phyloP scores from a whole-genome alignment of 2,888 invertebrate genomes.

The Lepidocyrtinus sp. region DNA sequence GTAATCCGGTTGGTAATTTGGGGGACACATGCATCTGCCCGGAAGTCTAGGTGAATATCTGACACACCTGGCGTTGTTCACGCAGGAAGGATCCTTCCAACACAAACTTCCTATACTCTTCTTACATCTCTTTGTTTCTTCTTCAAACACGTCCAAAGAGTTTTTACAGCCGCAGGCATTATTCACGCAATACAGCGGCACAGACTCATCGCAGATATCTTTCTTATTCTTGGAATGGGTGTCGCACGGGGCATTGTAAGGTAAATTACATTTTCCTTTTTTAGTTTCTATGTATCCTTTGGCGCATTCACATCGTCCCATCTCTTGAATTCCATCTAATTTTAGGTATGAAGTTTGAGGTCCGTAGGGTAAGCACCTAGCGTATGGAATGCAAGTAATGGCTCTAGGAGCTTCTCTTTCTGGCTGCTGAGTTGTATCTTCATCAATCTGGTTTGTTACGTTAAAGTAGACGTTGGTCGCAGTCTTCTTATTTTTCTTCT shows the following conservation, averaged over 20 bases:
- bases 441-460: too few relatives aligned
- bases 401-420: neutral
- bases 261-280: constrained; percentile 43
- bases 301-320: constrained; percentile 55
- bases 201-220: constrained; percentile 57
- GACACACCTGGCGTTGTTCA: constrained; percentile 50
- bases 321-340: neutral
- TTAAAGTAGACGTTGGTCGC: neutral
- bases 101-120: constrained; percentile 55
- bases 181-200: constrained; percentile 60
- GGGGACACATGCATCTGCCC: constrained; percentile 60
- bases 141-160: constrained; percentile 56
- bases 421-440: neutral
- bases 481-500: neutral
- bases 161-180: constrained; percentile 55
- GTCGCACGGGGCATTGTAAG: constrained; percentile 54
- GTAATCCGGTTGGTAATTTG: constrained; percentile 44
- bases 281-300: constrained; percentile 55
- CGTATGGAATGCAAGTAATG: constrained; percentile 57
- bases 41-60: constrained; percentile 51
- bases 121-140: constrained; percentile 43
- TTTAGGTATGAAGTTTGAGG: neutral
- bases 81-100: constrained; percentile 55
- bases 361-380: constrained; percentile 55
- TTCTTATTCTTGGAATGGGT: constrained; percentile 56